Conservation (phyloP, 2,113 vertebrate species). For the Urocynchramus pylzowi region DNA sequence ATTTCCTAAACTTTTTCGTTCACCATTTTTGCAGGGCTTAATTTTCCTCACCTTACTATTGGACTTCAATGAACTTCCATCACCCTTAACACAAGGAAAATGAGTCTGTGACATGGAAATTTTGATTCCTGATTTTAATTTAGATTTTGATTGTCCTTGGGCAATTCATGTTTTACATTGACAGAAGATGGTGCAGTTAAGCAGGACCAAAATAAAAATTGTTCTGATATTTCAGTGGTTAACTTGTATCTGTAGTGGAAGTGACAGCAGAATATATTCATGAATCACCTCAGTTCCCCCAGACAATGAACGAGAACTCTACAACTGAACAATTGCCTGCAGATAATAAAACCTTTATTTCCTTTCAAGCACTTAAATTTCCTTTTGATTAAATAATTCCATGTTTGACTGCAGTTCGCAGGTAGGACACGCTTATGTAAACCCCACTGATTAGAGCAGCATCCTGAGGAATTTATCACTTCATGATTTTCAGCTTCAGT, state of each 20-base stretch:
- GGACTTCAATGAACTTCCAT: not conserved
- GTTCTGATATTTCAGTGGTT: not conserved
- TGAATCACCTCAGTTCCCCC: not conserved
- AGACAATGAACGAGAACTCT: not conserved
- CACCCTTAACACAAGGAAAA: not conserved
- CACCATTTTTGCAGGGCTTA: not conserved
- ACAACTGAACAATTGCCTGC: not conserved
- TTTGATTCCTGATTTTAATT: not conserved
- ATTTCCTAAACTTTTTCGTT: not conserved
- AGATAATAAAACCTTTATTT: slow-evolving; percentile 15
- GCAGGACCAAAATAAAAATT: not conserved
- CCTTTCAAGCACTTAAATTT: slow-evolving; percentile 1
- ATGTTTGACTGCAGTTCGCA: not conserved
- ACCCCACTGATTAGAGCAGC: not conserved
- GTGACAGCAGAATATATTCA: not conserved
- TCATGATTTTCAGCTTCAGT: not conserved
- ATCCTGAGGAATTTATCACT: not conserved
- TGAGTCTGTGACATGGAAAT: not conserved
- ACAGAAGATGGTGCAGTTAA: not conserved
- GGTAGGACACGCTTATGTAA: not conserved
- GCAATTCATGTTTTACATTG: not conserved
- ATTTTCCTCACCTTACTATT: not conserved
- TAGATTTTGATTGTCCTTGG: not conserved
- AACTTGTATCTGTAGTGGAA: not conserved
- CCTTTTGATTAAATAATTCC: slow-evolving; percentile 33